Evolutionary conservation across 2,888 invertebrate genomes (phyloP).

Genomic region (Boloria selene): DNA sequence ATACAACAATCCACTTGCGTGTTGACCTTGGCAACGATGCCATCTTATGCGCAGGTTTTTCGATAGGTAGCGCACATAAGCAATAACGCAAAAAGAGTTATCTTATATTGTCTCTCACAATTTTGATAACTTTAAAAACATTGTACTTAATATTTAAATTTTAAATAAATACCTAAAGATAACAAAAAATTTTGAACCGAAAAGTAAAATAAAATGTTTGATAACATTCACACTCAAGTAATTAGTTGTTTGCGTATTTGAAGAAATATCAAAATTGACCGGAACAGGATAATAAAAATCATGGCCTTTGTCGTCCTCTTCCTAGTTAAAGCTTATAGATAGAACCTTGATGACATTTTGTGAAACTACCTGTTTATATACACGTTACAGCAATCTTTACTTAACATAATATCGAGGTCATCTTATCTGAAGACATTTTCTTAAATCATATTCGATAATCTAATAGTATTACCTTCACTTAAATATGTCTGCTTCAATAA

Average conservation of each 20-base stretch:
- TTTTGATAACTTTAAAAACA: too few relatives aligned
- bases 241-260: too few relatives aligned
- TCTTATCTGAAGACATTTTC: too few relatives aligned
- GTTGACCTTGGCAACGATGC: slow-evolving; percentile 31
- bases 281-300: not conserved
- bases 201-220: too few relatives aligned
- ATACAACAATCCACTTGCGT: slow-evolving; percentile 30
- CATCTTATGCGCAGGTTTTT: slow-evolving; percentile 31
- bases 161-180: too few relatives aligned
- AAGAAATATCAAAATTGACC: not conserved
- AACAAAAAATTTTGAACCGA: too few relatives aligned
- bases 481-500: not conserved
- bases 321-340: not conserved
- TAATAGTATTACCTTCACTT: slow-evolving; percentile 9
- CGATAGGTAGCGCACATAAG: slow-evolving; percentile 22
- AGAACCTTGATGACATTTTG: not conserved
- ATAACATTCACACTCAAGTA: too few relatives aligned
- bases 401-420: too few relatives aligned
- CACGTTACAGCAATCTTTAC: too few relatives aligned
- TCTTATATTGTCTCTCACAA: too few relatives aligned
- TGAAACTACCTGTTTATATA: not conserved
- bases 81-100: not conserved
- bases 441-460: slow-evolving; percentile 1
- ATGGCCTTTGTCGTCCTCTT: not conserved
- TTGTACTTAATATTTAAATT: too few relatives aligned